These are phyloP conservation scores for Parasteatoda tepidariorum DNA, from an alignment of 1,140 invertebrate species.

Conservation along the genomic window DNA sequence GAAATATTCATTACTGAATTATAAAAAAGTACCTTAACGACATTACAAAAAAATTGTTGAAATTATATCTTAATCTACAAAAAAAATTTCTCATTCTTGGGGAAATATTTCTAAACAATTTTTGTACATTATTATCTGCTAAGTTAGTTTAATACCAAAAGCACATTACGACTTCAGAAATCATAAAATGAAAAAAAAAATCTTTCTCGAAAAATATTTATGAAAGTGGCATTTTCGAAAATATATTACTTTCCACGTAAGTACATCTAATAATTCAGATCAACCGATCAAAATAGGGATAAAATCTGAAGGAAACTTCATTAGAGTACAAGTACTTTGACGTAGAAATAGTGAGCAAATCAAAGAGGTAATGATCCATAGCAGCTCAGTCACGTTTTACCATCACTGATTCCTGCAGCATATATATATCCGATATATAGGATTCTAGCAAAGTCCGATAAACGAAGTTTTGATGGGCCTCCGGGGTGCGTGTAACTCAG, in stretches of 20 bases:
- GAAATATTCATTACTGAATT: too few relatives aligned
- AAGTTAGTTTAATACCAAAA: too few relatives aligned
- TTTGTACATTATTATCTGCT: too few relatives aligned
- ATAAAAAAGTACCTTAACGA: too few relatives aligned
- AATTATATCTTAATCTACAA: too few relatives aligned
- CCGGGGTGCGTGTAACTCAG: constrained; percentile 32
- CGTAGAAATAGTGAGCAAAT: constrained; percentile 42
- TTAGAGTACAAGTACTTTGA: background rate
- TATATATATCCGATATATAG: constrained; percentile 33
- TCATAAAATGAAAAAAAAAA: too few relatives aligned
- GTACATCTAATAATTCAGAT: constrained; percentile 5
- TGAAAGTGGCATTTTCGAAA: too few relatives aligned
- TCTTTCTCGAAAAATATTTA: background rate
- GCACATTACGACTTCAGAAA: too few relatives aligned
- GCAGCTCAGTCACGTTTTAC: constrained; percentile 25
- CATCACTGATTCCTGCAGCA: constrained; percentile 6
- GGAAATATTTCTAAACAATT: too few relatives aligned
- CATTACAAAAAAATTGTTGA: too few relatives aligned
- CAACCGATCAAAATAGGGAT: constrained; percentile 20
- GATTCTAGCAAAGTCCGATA: constrained; percentile 43
- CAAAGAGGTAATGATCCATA: constrained; percentile 52
- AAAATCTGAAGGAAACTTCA: constrained; percentile 44
- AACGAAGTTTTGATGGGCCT: constrained; percentile 54
- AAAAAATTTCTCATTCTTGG: too few relatives aligned
- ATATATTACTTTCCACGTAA: background rate